Evolutionary conservation across 2,797 vertebrate genomes (phyloP).

Genomic region (Acanthis flammea): DNA sequence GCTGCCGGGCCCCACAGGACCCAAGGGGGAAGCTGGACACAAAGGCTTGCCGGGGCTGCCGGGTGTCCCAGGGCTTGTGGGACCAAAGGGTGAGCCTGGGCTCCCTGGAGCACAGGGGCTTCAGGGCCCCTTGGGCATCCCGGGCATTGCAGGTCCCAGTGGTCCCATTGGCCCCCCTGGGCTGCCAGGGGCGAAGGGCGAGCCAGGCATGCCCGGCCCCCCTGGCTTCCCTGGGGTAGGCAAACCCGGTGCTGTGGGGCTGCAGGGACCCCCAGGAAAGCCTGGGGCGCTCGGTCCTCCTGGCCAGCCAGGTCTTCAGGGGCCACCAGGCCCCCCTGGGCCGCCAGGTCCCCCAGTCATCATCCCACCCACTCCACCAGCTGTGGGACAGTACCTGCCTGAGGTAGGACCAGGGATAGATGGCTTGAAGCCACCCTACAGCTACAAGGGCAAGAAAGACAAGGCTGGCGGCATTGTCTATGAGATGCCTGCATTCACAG

Average conservation of each 20-base stretch:
- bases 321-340: conserved; percentile 88
- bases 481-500: conserved; percentile 93
- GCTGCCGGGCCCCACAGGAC: conserved; percentile 86
- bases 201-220: conserved; percentile 84
- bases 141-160: conserved; percentile 87
- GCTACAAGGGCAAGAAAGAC: conserved; percentile 82
- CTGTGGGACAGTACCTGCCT: conserved; percentile 85
- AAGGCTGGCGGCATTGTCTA: conserved; percentile 69
- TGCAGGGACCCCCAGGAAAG: conserved; percentile 87
- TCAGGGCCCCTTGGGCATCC: conserved; percentile 91
- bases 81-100: conserved; percentile 86
- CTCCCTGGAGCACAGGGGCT: conserved; percentile 84
- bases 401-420: conserved; percentile 80
- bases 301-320: conserved; percentile 88
- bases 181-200: conserved; percentile 87
- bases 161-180: conserved; percentile 93
- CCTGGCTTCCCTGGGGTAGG: conserved; percentile 89
- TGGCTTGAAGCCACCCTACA: conserved; percentile 81
- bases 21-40: conserved; percentile 87
- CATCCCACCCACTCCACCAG: conserved; percentile 76
- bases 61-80: conserved; percentile 81
- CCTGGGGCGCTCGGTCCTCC: conserved; percentile 84
- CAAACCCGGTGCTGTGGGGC: conserved; percentile 83
- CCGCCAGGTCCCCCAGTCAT: conserved; percentile 82
- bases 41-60: conserved; percentile 86